A percentile compares a stretch with the other conserved stretches of the same genome.
Evolutionary conservation across 2,113 vertebrate genomes (phyloP).

Genomic region (Neoarius graeffei): DNA sequence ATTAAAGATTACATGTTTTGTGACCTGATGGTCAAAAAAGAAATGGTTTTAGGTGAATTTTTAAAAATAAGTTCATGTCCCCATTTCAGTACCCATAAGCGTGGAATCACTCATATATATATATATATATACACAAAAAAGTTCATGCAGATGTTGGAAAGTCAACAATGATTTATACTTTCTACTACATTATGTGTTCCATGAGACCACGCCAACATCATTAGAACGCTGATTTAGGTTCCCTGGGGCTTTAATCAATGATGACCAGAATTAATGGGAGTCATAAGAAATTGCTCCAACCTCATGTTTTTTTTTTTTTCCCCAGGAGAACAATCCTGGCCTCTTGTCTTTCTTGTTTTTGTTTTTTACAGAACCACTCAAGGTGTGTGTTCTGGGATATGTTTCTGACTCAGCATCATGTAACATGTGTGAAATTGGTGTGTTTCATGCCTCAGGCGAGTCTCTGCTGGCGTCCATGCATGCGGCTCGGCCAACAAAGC

Average conservation of each 20-base stretch:
- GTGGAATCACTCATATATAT: too few species aligned
- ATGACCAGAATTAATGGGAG: not conserved
- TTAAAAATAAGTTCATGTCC: too few species aligned
- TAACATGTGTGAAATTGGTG: constrained; percentile 51
- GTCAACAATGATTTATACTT: not conserved
- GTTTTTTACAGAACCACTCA: not conserved
- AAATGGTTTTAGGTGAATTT: too few species aligned
- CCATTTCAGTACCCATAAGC: too few species aligned
- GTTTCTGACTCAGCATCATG: constrained; percentile 61
- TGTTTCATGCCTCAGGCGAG: constrained; percentile 59
- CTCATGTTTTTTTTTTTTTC: not conserved
- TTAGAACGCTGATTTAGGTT: not conserved
- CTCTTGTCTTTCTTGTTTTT: not conserved
- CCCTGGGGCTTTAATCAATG: constrained; percentile 3
- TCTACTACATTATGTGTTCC: not conserved
- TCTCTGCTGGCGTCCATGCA: constrained; percentile 62
- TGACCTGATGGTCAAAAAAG: too few species aligned
- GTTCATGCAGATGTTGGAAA: not conserved
- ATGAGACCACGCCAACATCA: constrained; percentile 2
- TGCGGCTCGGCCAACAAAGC: constrained; percentile 60
- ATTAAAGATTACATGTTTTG: too few species aligned
- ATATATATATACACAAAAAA: too few species aligned
- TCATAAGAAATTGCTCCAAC: not conserved
- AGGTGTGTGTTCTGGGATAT: constrained; percentile 25
- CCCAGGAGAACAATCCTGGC: not conserved